Conservation (phyloP, 2,888 invertebrate genomes). For the Dendrolimus houi region DNA sequence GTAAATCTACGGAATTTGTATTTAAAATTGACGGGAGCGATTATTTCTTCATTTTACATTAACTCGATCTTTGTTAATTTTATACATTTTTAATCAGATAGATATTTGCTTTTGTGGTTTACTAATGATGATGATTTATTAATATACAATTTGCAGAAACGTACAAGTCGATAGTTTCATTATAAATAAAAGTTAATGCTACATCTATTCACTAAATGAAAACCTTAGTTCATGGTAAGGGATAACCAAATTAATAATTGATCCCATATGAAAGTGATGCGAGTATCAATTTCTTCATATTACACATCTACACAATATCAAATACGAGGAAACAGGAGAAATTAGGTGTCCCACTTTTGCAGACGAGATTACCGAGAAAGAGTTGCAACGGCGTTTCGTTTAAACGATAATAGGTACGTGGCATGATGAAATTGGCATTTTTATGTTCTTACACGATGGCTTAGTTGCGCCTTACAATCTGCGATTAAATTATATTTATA, state of each 20-base stretch:
- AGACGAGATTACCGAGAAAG: slow-evolving; percentile 7
- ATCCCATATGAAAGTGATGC: not conserved
- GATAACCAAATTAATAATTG: not conserved
- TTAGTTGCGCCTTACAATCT: not conserved
- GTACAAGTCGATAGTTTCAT: no score
- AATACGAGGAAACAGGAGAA: slow-evolving; percentile 8
- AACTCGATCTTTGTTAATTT: no score
- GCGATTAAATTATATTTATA: not conserved
- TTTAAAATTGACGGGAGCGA: no score
- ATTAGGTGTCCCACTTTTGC: slow-evolving; percentile 9
- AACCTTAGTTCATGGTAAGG: not conserved
- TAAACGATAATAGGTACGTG: not conserved
- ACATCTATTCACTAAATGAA: not conserved
- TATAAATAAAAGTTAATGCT: no score
- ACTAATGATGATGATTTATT: no score
- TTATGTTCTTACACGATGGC: not conserved
- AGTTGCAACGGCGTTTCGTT: not conserved
- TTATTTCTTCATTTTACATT: no score
- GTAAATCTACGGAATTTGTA: no score
- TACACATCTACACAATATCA: not conserved
- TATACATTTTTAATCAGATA: no score
- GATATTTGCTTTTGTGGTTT: no score
- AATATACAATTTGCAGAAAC: no score
- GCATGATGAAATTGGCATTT: not conserved
- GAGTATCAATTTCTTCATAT: not conserved